Conservation (phyloP, 2,797 vertebrate species). For the Pantherophis alleghaniensis region DNA sequence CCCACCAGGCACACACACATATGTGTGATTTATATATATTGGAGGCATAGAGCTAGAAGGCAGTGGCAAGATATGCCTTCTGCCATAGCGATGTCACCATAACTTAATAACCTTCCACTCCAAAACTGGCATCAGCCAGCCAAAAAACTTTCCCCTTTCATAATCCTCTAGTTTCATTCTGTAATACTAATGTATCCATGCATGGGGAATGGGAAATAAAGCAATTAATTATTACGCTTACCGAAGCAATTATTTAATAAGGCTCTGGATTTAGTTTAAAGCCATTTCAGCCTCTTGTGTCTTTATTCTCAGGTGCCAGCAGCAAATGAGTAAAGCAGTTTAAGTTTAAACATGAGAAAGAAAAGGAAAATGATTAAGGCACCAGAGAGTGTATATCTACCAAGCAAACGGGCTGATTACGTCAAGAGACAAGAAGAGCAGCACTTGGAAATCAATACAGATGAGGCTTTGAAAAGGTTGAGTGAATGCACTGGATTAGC, state of each 20-base stretch:
- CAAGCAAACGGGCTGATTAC: conserved; percentile 70
- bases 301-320: not conserved
- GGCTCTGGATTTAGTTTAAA: not conserved
- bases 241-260: not conserved
- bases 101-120: not conserved
- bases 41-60: not conserved
- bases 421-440: conserved; percentile 70
- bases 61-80: not conserved
- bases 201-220: not conserved
- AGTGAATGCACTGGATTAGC: conserved; percentile 76
- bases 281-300: not conserved
- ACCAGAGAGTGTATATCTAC: conserved; percentile 36
- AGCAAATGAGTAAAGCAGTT: conserved; percentile 41
- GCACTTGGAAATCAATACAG: conserved; percentile 70
- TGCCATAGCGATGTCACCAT: not conserved
- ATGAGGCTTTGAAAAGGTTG: conserved; percentile 76
- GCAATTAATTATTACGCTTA: not conserved
- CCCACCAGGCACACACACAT: not conserved
- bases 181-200: not conserved
- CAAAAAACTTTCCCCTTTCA: not conserved
- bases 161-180: not conserved
- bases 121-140: not conserved
- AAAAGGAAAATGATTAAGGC: conserved; percentile 18
- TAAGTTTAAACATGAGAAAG: conserved; percentile 55
- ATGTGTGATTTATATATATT: not conserved